Evolutionary conservation across 2,113 vertebrate species (phyloP).

Genomic region (Rhynchomys soricoides): DNA sequence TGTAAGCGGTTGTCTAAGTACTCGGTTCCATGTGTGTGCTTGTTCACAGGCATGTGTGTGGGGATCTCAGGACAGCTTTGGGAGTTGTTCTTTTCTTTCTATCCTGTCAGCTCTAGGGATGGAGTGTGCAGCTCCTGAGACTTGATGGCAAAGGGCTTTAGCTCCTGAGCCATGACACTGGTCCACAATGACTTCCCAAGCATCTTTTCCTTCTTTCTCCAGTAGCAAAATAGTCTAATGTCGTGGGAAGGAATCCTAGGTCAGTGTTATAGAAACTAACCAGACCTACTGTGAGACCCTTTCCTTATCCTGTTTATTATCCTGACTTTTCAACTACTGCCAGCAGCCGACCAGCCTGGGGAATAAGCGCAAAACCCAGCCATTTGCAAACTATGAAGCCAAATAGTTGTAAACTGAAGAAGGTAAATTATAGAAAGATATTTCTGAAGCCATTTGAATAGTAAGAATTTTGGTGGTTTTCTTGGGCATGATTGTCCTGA

Average conservation of each 20-base stretch:
- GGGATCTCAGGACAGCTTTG: not conserved
- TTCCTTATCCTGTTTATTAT: conserved; percentile 4
- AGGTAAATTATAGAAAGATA: conserved; percentile 17
- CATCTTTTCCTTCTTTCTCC: conserved; percentile 60
- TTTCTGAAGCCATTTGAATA: conserved; percentile 27
- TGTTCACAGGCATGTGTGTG: no score
- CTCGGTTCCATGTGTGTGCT: no score
- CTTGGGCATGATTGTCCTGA: not conserved
- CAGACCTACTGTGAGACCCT: conserved; percentile 8
- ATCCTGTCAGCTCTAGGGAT: not conserved
- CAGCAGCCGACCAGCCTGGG: not conserved
- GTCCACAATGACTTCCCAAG: not conserved
- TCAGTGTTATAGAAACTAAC: conserved; percentile 63
- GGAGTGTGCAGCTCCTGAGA: no score
- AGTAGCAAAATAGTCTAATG: conserved; percentile 44
- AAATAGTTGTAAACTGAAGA: not conserved
- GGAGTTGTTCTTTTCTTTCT: not conserved
- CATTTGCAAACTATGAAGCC: conserved; percentile 17
- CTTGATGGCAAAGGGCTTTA: no score
- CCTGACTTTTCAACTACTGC: not conserved
- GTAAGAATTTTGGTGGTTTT: conserved; percentile 28
- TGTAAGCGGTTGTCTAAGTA: no score
- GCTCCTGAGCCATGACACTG: no score
- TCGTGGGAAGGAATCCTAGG: not conserved
- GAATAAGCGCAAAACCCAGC: not conserved